These are phyloP conservation scores for Micoletzkya japonica DNA, from an alignment of 2,888 invertebrate genomes.

Conservation along the genomic window DNA sequence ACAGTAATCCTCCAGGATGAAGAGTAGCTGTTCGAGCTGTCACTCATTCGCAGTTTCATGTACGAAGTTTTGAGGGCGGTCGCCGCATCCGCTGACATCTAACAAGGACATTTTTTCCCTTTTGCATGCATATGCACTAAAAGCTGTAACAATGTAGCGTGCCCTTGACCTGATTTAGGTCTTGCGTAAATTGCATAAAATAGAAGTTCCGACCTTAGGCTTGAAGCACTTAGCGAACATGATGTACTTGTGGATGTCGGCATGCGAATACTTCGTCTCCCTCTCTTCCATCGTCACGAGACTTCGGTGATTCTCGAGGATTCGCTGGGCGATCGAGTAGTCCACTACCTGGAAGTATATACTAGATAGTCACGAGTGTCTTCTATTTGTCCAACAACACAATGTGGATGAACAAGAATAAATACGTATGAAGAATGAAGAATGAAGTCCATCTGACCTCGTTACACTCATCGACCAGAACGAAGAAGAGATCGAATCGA, in stretches of 20 bases:
- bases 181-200: neutral
- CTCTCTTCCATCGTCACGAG: conserved; percentile 77
- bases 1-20: conserved; percentile 74
- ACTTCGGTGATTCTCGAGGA: conserved; percentile 84
- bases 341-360: conserved; percentile 76
- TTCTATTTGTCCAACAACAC: neutral
- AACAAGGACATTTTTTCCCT: neutral
- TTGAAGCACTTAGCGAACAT: conserved; percentile 93
- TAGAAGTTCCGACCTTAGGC: too few relatives aligned
- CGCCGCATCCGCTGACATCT: conserved; percentile 74
- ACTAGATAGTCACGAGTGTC: neutral
- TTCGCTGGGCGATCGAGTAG: conserved; percentile 92
- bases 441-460: conserved; percentile 69
- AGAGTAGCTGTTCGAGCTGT: conserved; percentile 72
- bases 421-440: neutral
- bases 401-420: neutral
- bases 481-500: conserved; percentile 96
- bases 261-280: conserved; percentile 81
- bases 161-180: too few relatives aligned
- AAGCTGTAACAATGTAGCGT: neutral
- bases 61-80: conserved; percentile 86
- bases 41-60: conserved; percentile 81
- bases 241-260: conserved; percentile 91
- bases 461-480: conserved; percentile 93
- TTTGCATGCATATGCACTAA: conserved; percentile 5